Evolutionary conservation across 2,888 invertebrate species (phyloP).

Genomic region (Imbricaverruca yamaguchii): DNA sequence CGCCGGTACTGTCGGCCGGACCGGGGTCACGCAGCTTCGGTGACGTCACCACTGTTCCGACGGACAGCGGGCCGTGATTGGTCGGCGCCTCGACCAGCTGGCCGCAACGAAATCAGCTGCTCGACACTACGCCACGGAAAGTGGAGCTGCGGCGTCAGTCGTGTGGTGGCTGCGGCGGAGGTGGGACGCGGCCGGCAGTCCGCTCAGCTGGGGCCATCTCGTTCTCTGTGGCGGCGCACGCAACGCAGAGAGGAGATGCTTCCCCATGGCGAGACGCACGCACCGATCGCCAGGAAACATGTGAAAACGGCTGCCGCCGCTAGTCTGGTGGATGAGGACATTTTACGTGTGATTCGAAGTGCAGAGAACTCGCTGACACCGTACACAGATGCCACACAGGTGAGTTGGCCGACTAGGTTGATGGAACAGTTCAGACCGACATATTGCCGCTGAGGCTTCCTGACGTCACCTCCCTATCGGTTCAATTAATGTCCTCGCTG

Average conservation of each 20-base stretch:
- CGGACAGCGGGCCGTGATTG: neutral
- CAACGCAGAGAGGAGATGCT: neutral
- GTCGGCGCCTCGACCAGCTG: slow-evolving; percentile 2
- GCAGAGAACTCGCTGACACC: slow-evolving; percentile 31
- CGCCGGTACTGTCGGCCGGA: too few relatives aligned
- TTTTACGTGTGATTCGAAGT: neutral
- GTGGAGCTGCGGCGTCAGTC: neutral
- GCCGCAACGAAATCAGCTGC: slow-evolving; percentile 9
- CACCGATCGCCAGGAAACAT: neutral
- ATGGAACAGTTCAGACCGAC: too few relatives aligned
- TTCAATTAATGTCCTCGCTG: too few relatives aligned
- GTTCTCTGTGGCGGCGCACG: neutral
- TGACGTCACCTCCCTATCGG: too few relatives aligned
- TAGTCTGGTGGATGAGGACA: neutral
- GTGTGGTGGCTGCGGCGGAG: neutral
- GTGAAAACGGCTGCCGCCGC: neutral
- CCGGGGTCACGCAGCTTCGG: neutral
- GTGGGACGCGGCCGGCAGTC: neutral
- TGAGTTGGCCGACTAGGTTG: too few relatives aligned
- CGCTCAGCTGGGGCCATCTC: too few relatives aligned
- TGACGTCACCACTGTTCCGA: neutral
- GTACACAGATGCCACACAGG: slow-evolving; percentile 30
- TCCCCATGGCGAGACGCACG: slow-evolving; percentile 5
- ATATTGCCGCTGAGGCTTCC: too few relatives aligned
- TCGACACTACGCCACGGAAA: slow-evolving; percentile 11